A percentile compares a stretch with the other conserved stretches of the same genome.
Conservation (phyloP, 2,113 vertebrate genomes). For the Cyanoliseus patagonus region DNA sequence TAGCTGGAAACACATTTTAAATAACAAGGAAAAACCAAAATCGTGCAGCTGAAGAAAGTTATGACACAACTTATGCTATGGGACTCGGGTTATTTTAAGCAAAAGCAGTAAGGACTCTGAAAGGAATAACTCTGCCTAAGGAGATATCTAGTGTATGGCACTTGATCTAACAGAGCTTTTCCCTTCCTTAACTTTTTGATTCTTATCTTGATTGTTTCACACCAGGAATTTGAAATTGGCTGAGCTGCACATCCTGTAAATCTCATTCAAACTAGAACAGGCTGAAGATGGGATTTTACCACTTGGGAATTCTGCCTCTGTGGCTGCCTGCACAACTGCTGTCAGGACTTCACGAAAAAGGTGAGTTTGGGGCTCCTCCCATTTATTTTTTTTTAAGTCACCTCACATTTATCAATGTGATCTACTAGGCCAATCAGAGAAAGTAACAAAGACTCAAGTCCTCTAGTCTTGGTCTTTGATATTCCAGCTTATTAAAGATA, state of each 20-base stretch:
- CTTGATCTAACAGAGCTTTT: conserved; percentile 24
- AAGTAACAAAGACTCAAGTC: not conserved
- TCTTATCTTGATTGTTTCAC: conserved; percentile 31
- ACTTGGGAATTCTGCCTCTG: not conserved
- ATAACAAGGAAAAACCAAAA: not conserved
- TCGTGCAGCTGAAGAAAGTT: not conserved
- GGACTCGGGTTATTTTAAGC: not conserved
- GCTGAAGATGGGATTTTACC: not conserved
- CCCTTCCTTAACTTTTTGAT: conserved; percentile 27
- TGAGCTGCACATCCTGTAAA: not conserved
- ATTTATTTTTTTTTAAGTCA: not conserved
- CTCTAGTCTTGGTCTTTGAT: not conserved
- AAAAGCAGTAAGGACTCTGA: not conserved
- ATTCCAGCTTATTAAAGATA: not conserved
- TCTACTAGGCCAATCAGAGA: not conserved
- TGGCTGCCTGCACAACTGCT: not conserved
- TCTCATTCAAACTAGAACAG: not conserved
- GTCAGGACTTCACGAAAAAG: not conserved
- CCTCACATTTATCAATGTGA: not conserved
- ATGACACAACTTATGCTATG: not conserved
- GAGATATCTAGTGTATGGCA: not conserved
- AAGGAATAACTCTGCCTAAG: conserved; percentile 20
- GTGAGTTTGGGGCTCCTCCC: not conserved
- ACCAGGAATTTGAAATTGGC: conserved; percentile 11
- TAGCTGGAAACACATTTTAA: not conserved